These are phyloP conservation scores for Diarsia mendica DNA, from an alignment of 2,888 invertebrate species.

Conservation along the genomic window DNA sequence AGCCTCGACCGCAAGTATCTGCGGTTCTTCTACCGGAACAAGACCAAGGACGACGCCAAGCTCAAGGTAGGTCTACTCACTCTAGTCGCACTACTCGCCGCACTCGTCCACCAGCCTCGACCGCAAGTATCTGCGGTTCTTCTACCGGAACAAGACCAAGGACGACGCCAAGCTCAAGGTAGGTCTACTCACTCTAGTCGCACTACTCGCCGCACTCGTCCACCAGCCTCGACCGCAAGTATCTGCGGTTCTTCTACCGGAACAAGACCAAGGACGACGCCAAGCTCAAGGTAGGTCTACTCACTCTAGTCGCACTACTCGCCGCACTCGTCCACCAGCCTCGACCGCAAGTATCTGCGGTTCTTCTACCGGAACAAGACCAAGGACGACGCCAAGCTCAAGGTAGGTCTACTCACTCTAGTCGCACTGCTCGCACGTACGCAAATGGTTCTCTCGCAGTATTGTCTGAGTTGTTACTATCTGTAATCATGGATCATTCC, in stretches of 20 bases:
- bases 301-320: conserved; percentile 76
- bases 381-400: conserved; percentile 87
- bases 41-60: conserved; percentile 87
- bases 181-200: neutral
- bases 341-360: conserved; percentile 92
- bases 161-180: conserved; percentile 86
- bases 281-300: conserved; percentile 76
- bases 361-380: conserved; percentile 85
- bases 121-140: conserved; percentile 91
- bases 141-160: conserved; percentile 84
- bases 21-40: conserved; percentile 85
- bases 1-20: conserved; percentile 93
- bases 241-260: conserved; percentile 88
- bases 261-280: conserved; percentile 86
- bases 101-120: conserved; percentile 91
- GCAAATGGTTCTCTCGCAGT: too few species aligned
- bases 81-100: conserved; percentile 38
- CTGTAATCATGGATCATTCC: too few species aligned
- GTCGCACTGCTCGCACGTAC: neutral
- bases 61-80: conserved; percentile 69
- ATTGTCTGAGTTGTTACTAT: too few species aligned
- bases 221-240: conserved; percentile 93
- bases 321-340: conserved; percentile 88
- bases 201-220: conserved; percentile 73
- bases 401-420: conserved; percentile 65